Evolutionary conservation across 2,797 vertebrate species (phyloP).

Genomic region (Enteromius anoplus): DNA sequence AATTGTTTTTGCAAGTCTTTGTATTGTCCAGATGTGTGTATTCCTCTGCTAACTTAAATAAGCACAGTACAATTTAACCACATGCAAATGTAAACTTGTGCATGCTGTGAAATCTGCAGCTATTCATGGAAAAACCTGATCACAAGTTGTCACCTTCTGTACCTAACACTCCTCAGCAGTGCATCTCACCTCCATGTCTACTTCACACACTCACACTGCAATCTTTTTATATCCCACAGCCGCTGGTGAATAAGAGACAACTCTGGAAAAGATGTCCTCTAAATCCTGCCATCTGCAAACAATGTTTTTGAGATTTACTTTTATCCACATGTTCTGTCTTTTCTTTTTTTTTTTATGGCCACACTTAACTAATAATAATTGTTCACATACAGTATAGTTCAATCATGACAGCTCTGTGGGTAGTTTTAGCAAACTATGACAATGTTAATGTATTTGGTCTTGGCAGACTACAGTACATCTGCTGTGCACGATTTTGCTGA

Average conservation of each 20-base stretch:
- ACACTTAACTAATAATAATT: background rate
- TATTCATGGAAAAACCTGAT: constrained; percentile 24
- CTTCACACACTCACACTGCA: constrained; percentile 50
- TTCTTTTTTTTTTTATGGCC: background rate
- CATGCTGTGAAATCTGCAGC: constrained; percentile 19
- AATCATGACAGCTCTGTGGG: background rate
- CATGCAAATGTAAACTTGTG: background rate
- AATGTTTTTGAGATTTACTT: background rate
- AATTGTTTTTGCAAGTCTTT: background rate
- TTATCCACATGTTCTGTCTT: background rate
- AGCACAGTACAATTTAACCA: background rate
- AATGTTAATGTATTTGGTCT: background rate
- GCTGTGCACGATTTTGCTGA: background rate
- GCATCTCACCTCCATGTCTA: constrained; percentile 39
- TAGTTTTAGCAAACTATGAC: background rate
- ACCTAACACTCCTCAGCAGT: constrained; percentile 37
- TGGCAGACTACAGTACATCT: background rate
- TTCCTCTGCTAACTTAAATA: background rate
- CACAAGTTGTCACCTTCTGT: constrained; percentile 40
- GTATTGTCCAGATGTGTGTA: background rate
- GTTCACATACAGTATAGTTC: background rate
- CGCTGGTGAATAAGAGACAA: constrained; percentile 15
- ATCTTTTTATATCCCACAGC: constrained; percentile 47
- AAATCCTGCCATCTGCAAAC: background rate
- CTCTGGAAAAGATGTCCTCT: constrained; percentile 5